phyloP scores from a whole-genome alignment of 2,797 vertebrate species.

The Selene dorsalis region DNA sequence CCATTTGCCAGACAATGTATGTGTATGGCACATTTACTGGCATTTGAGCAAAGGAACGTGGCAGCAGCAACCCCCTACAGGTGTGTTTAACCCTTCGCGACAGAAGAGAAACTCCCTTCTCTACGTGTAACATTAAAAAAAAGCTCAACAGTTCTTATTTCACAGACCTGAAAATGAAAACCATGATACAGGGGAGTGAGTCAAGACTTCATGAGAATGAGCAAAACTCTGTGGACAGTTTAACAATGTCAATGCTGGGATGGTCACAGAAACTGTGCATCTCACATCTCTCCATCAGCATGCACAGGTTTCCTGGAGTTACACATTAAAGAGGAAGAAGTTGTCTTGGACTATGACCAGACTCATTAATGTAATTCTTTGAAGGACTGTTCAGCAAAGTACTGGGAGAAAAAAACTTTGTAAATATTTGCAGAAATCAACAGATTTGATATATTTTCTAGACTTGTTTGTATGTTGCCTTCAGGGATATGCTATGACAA shows the following conservation, averaged over 20 bases:
- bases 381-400: neutral
- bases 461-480: neutral
- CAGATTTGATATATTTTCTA: neutral
- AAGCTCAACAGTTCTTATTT: too few relatives aligned
- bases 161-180: neutral
- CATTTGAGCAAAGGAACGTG: conserved; percentile 69
- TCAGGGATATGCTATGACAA: neutral
- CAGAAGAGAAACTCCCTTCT: conserved; percentile 6
- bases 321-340: neutral
- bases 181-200: neutral
- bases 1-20: conserved; percentile 72
- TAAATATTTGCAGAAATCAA: neutral
- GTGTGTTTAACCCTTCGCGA: conserved; percentile 36
- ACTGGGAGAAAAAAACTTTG: neutral
- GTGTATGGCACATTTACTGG: conserved; percentile 78
- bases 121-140: conserved; percentile 15
- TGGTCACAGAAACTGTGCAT: neutral
- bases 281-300: neutral
- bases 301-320: neutral
- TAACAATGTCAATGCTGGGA: neutral
- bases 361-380: neutral
- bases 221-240: neutral
- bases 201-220: neutral
- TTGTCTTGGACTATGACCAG: neutral
- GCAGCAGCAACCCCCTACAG: neutral